Evolutionary conservation across 1,140 invertebrate species (phyloP).

Genomic region (Saxidomus purpurata): DNA sequence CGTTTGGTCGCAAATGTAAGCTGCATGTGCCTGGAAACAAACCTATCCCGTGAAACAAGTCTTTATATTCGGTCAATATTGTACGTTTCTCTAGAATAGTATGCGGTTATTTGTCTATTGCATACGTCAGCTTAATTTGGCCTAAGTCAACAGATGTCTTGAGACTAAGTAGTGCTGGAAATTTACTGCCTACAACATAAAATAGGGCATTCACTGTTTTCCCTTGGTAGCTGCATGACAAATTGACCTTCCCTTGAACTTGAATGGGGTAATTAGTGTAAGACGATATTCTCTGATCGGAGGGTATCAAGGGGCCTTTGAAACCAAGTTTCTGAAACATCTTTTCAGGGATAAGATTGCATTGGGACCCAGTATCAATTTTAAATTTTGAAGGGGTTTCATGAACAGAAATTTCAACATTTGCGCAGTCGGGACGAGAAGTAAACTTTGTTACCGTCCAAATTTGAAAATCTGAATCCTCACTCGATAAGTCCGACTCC

Average conservation of each 20-base stretch:
- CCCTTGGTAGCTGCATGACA: not conserved
- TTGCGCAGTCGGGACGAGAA: constrained; percentile 5
- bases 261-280: not conserved
- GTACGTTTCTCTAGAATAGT: not conserved
- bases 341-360: not conserved
- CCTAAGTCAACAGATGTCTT: not conserved
- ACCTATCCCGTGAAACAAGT: no score
- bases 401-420: not conserved
- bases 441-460: constrained; percentile 12
- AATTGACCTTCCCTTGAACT: constrained; percentile 16
- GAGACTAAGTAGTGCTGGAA: not conserved
- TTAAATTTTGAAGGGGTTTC: not conserved
- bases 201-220: not conserved
- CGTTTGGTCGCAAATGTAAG: no score
- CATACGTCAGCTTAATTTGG: constrained; percentile 33
- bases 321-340: not conserved
- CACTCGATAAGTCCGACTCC: not conserved
- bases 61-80: not conserved
- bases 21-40: constrained; percentile 13
- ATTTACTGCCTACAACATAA: constrained; percentile 2
- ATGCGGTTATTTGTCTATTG: not conserved
- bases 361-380: constrained; percentile 28
- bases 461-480: constrained; percentile 8
- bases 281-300: constrained; percentile 26
- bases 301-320: not conserved